Base-by-base conservation (phyloP, 2,797 vertebrate species). In the Caiman crocodilus region DNA sequence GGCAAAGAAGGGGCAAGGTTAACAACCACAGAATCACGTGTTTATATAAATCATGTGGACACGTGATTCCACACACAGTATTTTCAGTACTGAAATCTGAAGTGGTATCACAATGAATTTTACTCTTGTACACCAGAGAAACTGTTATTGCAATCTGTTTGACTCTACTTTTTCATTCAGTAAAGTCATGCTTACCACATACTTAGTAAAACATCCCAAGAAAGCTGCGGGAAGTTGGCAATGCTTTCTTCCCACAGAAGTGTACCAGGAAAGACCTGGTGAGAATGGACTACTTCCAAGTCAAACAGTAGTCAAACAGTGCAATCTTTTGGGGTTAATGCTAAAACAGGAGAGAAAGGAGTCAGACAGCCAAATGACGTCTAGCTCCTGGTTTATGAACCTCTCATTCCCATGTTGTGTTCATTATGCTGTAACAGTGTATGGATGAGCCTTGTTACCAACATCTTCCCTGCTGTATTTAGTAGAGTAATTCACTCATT, bases 61-160 rank as follows among this genome's bases (percentile, higher is more conserved):
- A 82, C 89, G 90, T 87, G 90, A 86, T 76, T 94, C 64, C 94
- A 95, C 92, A 92, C 76, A 77, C 59, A 87, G 84, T 80, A 64
- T 3, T 82, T 90, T 82, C 83, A 50, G 61, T 79, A 61, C 81
- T 91, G 89, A 93, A 95, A 85, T 83, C 86, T 91, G 69, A 79
- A 67, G 23, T 75, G 79, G 89, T 97, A 94, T 94, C 89, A 65
- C 67, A 91, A 76, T 16, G 0, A n/a, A 84, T 92, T 25, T 95
- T 76, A 85, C 50, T 63, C 42, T 76, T 82, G 79, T 69, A 60
- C 69, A 58, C n/a, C 26, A 26, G 64, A 80, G 79, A 50, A 50
- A 50, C 42, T 50, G 42, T 50, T 50, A 50, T 50, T 50, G 42
- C 42, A 9, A 50, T 50, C 42, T 50, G 10, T 50, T 50, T 50